Evolutionary conservation across 2,888 invertebrate genomes (phyloP).

Genomic region (Caenorhabditis uteleia): DNA sequence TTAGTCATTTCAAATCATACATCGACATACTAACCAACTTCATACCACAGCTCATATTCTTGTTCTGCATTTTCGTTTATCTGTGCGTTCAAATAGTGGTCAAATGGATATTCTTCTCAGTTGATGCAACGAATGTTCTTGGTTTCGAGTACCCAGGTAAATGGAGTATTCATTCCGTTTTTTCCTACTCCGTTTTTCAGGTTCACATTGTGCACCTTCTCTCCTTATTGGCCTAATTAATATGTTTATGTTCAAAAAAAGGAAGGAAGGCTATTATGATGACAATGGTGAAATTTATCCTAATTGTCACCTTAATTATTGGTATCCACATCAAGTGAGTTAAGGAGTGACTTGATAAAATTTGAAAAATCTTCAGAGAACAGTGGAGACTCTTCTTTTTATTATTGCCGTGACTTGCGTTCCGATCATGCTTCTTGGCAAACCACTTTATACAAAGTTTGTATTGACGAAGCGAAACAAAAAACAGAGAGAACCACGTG

Average conservation of each 20-base stretch:
- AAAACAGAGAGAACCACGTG: constrained; percentile 3
- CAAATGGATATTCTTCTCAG: constrained; percentile 72
- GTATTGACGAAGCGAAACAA: constrained; percentile 10
- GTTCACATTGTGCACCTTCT: constrained; percentile 69
- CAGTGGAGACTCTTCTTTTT: constrained; percentile 69
- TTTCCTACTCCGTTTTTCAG: constrained; percentile 64
- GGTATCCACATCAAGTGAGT: constrained; percentile 69
- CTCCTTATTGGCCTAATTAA: constrained; percentile 66
- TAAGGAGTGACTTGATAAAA: constrained; percentile 24
- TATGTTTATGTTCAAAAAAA: constrained; percentile 61
- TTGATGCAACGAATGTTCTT: constrained; percentile 43
- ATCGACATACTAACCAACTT: constrained; percentile 88
- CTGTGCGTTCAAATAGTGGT: constrained; percentile 77
- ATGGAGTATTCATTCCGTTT: not conserved
- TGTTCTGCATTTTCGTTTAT: constrained; percentile 90
- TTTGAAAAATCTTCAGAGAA: constrained; percentile 37
- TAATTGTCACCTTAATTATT: constrained; percentile 66
- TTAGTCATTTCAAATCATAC: constrained; percentile 75
- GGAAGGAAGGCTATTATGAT: constrained; percentile 37
- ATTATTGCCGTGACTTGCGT: constrained; percentile 60
- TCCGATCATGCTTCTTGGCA: constrained; percentile 67
- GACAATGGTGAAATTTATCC: constrained; percentile 32
- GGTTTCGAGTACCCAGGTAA: constrained; percentile 28
- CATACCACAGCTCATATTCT: constrained; percentile 90
- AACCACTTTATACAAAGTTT: constrained; percentile 55